These are phyloP conservation scores for Colinus virginianus DNA, from an alignment of 2,113 vertebrate species.

Conservation along the genomic window DNA sequence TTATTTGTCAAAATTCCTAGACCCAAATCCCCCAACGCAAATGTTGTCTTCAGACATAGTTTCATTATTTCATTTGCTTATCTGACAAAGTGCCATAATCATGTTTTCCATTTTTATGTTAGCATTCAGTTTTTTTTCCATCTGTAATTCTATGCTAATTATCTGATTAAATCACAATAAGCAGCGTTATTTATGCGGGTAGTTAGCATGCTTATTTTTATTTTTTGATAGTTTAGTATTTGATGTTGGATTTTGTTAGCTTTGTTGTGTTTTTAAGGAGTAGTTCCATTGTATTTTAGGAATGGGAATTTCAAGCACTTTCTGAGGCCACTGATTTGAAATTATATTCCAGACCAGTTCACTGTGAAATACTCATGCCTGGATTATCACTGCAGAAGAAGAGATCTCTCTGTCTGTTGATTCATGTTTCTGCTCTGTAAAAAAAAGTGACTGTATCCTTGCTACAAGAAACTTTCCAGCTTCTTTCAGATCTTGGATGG, in stretches of 20 bases:
- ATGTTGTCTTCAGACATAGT: neutral
- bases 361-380: rapidly evolving
- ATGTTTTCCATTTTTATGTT: neutral
- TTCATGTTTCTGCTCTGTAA: neutral
- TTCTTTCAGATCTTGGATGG: neutral
- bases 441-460: neutral
- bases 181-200: neutral
- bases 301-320: neutral
- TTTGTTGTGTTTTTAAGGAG: neutral
- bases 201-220: neutral
- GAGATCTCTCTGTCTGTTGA: neutral
- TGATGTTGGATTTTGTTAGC: neutral
- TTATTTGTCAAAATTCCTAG: neutral
- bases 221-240: neutral
- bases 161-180: neutral
- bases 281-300: neutral
- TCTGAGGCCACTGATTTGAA: neutral
- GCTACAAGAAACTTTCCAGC: neutral
- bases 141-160: neutral
- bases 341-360: neutral
- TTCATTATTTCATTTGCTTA: neutral
- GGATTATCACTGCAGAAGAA: neutral
- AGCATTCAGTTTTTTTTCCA: neutral
- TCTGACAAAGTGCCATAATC: neutral
- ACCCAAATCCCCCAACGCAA: neutral